These are phyloP conservation scores for Archips xylosteana DNA, from an alignment of 2,888 invertebrate species.

Conservation along the genomic window DNA sequence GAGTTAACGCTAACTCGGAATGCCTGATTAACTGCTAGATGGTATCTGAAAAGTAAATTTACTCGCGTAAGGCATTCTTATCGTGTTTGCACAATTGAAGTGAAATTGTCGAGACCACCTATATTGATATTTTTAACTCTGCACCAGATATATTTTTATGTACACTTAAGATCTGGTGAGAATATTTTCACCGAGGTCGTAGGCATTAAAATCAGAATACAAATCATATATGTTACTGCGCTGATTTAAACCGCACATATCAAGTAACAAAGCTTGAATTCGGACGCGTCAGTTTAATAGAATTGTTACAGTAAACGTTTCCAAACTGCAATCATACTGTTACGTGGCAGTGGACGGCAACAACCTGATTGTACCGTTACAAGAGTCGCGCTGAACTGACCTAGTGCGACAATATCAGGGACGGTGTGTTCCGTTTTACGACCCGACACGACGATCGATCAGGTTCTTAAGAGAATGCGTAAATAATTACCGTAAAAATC, in stretches of 20 bases:
- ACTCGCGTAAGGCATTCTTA: slow-evolving; percentile 14
- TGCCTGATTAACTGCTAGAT: slow-evolving; percentile 21
- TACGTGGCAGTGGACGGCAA: slow-evolving; percentile 77
- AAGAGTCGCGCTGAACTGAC: slow-evolving; percentile 82
- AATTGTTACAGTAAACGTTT: slow-evolving; percentile 68
- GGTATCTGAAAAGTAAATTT: slow-evolving; percentile 19
- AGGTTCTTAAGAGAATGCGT: slow-evolving; percentile 50
- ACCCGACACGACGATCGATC: slow-evolving; percentile 60
- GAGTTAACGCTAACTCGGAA: slow-evolving; percentile 47
- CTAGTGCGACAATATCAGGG: slow-evolving; percentile 83
- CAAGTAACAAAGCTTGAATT: slow-evolving; percentile 59
- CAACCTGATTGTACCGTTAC: slow-evolving; percentile 84
- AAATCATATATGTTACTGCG: slow-evolving; percentile 14
- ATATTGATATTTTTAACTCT: neutral
- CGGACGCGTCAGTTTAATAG: slow-evolving; percentile 49
- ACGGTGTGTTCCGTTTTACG: slow-evolving; percentile 73
- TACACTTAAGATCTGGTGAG: neutral
- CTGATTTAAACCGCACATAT: slow-evolving; percentile 49
- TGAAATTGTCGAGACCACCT: slow-evolving; percentile 16
- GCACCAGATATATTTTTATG: neutral
- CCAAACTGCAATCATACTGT: slow-evolving; percentile 82
- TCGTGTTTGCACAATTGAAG: slow-evolving; percentile 21
- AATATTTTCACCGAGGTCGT: slow-evolving; percentile 6
- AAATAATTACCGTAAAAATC: slow-evolving; percentile 44
- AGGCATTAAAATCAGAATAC: neutral